phyloP scores from a whole-genome alignment of 2,888 invertebrate genomes.

The Agrotis segetum region DNA sequence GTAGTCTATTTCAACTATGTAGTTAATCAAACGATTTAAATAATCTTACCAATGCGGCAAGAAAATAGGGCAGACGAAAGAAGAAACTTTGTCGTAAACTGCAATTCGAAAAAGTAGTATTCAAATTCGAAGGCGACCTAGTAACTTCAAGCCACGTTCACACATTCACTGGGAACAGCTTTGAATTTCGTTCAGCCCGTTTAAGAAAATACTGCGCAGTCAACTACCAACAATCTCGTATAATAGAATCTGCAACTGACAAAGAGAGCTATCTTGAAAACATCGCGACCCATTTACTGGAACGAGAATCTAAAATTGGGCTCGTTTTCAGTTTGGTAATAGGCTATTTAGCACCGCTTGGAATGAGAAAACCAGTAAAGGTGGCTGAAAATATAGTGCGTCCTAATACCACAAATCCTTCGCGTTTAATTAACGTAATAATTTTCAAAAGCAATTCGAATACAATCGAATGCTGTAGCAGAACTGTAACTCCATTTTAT shows the following conservation, averaged over 20 bases:
- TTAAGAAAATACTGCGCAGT: conserved; percentile 60
- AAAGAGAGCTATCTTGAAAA: conserved; percentile 58
- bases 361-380: conserved; percentile 41
- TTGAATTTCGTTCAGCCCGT: conserved; percentile 48
- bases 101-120: conserved; percentile 41
- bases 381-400: conserved; percentile 51
- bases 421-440: conserved; percentile 66
- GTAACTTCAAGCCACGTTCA: conserved; percentile 47
- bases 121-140: conserved; percentile 54
- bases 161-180: conserved; percentile 51
- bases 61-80: conserved; percentile 7
- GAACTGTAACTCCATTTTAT: conserved; percentile 70
- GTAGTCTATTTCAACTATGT: neutral
- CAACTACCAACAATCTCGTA: conserved; percentile 57
- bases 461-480: conserved; percentile 71
- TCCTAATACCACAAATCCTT: conserved; percentile 58
- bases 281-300: conserved; percentile 54
- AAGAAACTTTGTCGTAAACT: conserved; percentile 36
- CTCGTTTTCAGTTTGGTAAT: conserved; percentile 55
- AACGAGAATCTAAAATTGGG: conserved; percentile 50
- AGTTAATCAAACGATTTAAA: conserved; percentile 1
- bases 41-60: neutral
- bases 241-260: conserved; percentile 61
- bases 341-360: conserved; percentile 53
- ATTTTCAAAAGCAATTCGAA: conserved; percentile 64